Base-by-base conservation (phyloP, 2,113 vertebrate species). In the Phalacrocorax carbo region DNA sequence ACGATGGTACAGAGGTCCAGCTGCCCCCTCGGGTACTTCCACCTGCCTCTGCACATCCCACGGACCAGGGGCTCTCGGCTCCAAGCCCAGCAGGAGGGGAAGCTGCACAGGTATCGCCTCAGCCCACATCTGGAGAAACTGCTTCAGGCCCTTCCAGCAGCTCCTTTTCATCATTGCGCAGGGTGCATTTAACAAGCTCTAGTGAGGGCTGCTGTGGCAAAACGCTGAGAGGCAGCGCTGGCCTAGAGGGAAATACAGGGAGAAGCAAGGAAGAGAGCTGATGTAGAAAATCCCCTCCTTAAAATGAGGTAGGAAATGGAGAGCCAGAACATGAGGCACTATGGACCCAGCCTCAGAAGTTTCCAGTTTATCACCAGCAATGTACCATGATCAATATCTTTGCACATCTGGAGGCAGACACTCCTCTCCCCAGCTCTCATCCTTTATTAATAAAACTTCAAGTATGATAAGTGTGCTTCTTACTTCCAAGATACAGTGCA, bases 1-100 rank as follows among this genome's bases (percentile, higher is more conserved):
- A 27, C 2, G 2, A 36, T 0, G 13, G 49, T 7, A 26, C 26
- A 0, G 0, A 17, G 55, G 26, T 44, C 26, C 15, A 7, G 44
- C 70, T 26, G 11, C 38, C 3, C 3, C 57, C 32, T 3, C 4
- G 22, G 30, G 30, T 11, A 3, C 15, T 7, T 15, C 22, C 29
- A 5, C 54, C 51, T 6, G 11, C 32, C 32, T 13, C 68, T 7
- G 22, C 1, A 1, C 7, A 4, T 11, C 36, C 66, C 36, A 10
- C 6, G 1, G 57, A 6, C 10, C 7, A 2, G 7, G 38, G 23
- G 14, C 27, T 57, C 22, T 15, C 44, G 2, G 68, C 60, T 14
- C 36, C n/a, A 5, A 19, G 16, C 20, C 52, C 42, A 9, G 14
- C 40, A 30, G 30, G 8, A 40, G 21, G 30, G 49, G 16, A 48